These are phyloP conservation scores for Lithodes maja DNA, from an alignment of 2,888 invertebrate species.

Conservation along the genomic window DNA sequence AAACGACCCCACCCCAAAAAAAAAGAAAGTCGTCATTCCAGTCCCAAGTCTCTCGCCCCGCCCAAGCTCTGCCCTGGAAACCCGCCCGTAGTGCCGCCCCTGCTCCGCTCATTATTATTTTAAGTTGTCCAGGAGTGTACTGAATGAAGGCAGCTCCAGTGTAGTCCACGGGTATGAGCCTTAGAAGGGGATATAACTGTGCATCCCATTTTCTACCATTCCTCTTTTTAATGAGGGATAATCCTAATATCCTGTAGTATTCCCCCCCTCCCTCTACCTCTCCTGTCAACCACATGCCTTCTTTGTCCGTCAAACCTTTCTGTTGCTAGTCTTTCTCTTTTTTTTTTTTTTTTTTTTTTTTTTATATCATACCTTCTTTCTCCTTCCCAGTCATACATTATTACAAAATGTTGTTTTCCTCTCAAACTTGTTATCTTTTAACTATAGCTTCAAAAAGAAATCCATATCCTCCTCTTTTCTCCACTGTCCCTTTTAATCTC, in stretches of 20 bases:
- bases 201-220: neutral
- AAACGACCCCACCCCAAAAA: neutral
- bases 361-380: neutral
- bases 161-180: slow-evolving; percentile 10
- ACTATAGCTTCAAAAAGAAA: too few relatives aligned
- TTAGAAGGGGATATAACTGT: neutral
- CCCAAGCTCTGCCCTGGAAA: neutral
- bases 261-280: neutral
- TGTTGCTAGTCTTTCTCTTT: too few relatives aligned
- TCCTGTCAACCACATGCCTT: neutral
- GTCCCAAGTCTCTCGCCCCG: neutral
- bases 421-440: neutral
- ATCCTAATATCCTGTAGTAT: neutral
- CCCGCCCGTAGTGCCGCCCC: neutral
- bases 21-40: neutral
- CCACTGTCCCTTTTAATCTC: too few relatives aligned
- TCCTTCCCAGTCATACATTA: neutral
- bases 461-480: neutral
- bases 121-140: neutral
- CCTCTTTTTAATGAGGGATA: neutral
- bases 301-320: too few relatives aligned
- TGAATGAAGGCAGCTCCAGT: slow-evolving; percentile 8
- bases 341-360: neutral
- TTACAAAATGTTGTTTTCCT: neutral
- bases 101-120: slow-evolving; percentile 3